Evolutionary conservation across 92 coral and sea anemone species (phyloP).

Genomic region (Porites rus): DNA sequence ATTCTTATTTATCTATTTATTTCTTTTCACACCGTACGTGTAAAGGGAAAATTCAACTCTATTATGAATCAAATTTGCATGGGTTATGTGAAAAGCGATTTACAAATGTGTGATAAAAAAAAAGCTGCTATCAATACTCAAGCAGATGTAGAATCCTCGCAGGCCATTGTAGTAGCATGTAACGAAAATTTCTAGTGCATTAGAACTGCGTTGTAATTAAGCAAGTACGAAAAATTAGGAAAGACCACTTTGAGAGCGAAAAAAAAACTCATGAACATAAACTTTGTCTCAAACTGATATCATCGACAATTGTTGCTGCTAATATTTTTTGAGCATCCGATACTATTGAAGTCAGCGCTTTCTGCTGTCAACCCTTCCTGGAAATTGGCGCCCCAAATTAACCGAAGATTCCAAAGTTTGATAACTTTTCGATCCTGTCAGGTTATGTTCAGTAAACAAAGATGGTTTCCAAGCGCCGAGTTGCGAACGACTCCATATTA

Average conservation of each 20-base stretch:
- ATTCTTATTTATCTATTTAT: background rate
- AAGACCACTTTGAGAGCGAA: background rate
- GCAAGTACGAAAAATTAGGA: background rate
- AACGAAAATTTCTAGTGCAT: constrained; percentile 6
- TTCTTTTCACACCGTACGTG: constrained; percentile 19
- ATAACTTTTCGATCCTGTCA: constrained; percentile 12
- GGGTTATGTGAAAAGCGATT: constrained; percentile 11
- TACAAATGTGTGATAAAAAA: constrained; percentile 33
- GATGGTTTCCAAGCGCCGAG: background rate
- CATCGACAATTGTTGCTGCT: background rate
- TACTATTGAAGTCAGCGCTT: background rate
- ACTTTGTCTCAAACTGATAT: background rate
- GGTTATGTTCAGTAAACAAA: constrained; percentile 1
- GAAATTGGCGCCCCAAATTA: constrained; percentile 26
- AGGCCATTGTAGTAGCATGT: constrained; percentile 7
- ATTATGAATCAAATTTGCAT: constrained; percentile 23
- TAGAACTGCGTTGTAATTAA: constrained; percentile 3
- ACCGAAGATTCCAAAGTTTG: constrained; percentile 12
- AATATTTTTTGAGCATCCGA: constrained; percentile 14
- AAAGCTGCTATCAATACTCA: constrained; percentile 26
- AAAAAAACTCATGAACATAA: background rate
- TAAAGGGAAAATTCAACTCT: constrained; percentile 5
- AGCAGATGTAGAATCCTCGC: constrained; percentile 30
- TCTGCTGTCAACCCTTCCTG: constrained; percentile 14
- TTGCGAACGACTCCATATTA: constrained; percentile 9